phyloP scores from a whole-genome alignment of 2,797 vertebrate genomes.

The Myripristis jacobus region DNA sequence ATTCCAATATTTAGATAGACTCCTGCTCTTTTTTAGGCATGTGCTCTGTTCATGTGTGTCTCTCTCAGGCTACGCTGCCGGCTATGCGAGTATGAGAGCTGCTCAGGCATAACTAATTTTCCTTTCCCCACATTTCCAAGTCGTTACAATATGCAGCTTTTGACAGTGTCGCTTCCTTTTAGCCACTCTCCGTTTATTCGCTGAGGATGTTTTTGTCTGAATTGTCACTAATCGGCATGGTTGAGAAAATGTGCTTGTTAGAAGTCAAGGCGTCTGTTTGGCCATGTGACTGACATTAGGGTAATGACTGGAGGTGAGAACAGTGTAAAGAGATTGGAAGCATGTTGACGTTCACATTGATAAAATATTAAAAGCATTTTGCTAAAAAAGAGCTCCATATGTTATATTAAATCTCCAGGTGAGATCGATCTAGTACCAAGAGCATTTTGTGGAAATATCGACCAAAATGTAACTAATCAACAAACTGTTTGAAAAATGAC shows the following conservation, averaged over 20 bases:
- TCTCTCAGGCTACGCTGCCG: constrained; percentile 18
- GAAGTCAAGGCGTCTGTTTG: constrained; percentile 33
- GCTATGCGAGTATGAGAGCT: constrained; percentile 17
- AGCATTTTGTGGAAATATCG: neutral
- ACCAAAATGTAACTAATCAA: neutral
- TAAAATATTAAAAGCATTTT: constrained; percentile 58
- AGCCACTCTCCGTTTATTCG: constrained; percentile 52
- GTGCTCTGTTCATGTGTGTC: constrained; percentile 23
- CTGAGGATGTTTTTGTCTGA: constrained; percentile 58
- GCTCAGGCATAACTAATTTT: constrained; percentile 52
- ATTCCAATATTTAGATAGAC: no score
- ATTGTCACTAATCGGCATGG: constrained; percentile 50
- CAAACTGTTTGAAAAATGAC: neutral
- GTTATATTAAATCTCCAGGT: no score
- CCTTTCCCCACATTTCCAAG: constrained; percentile 55
- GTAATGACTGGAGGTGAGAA: constrained; percentile 37
- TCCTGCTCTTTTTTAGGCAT: no score
- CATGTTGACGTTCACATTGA: constrained; percentile 28
- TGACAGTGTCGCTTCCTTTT: constrained; percentile 58
- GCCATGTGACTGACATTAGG: constrained; percentile 49
- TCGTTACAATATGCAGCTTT: constrained; percentile 49
- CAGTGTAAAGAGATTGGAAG: constrained; percentile 42
- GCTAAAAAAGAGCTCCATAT: no score
- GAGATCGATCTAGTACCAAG: neutral
- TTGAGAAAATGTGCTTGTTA: constrained; percentile 43